phyloP scores from a whole-genome alignment of 2,888 invertebrate species.

The Agriotes lineatus region DNA sequence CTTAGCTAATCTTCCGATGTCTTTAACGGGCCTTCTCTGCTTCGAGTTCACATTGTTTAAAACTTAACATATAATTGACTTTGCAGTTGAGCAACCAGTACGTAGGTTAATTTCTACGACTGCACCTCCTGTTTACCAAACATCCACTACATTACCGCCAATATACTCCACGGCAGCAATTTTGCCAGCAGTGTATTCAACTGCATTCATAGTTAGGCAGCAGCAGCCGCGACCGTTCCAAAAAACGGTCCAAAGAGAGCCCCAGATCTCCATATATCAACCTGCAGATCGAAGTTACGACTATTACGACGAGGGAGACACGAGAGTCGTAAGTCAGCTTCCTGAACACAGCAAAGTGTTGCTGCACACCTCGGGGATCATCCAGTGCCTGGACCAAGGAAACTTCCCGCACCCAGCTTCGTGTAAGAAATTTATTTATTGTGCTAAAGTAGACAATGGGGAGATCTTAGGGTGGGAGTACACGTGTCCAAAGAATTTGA shows the following conservation, averaged over 20 bases:
- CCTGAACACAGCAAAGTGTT: constrained; percentile 73
- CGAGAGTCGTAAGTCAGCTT: constrained; percentile 69
- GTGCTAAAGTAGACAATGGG: constrained; percentile 85
- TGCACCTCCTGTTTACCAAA: background rate
- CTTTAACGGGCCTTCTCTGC: too few relatives aligned
- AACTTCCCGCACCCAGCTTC: constrained; percentile 93
- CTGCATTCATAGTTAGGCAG: constrained; percentile 23
- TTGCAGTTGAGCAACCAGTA: constrained; percentile 12
- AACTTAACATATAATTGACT: too few relatives aligned
- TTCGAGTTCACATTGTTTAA: too few relatives aligned
- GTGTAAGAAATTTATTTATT: constrained; percentile 92
- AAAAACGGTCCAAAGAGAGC: constrained; percentile 5
- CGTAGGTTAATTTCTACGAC: constrained; percentile 9
- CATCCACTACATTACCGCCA: background rate
- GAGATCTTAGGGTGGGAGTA: constrained; percentile 88
- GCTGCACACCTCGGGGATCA: constrained; percentile 76
- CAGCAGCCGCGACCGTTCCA: constrained; percentile 35
- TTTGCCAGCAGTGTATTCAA: constrained; percentile 20
- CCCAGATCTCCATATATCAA: constrained; percentile 56
- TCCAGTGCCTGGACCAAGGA: constrained; percentile 89
- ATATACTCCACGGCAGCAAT: constrained; percentile 1
- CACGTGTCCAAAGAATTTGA: constrained; percentile 86
- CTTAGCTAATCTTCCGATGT: too few relatives aligned
- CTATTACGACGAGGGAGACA: constrained; percentile 77
- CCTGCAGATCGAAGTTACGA: constrained; percentile 67